Conservation (phyloP, 2,888 invertebrate genomes). For the Cephus pulcher region DNA sequence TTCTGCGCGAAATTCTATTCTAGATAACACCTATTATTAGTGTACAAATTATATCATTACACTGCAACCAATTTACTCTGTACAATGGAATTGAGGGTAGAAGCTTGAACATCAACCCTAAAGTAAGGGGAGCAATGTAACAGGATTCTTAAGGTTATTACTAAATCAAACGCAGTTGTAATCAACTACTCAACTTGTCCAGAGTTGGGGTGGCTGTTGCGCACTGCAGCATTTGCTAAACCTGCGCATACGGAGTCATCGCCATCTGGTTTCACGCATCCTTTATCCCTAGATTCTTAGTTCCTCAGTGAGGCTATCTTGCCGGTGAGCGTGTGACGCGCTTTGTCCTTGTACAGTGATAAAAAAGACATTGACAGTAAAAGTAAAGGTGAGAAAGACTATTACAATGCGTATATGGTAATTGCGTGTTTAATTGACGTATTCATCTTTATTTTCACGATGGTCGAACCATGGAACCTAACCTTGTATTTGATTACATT, state of each 20-base stretch:
- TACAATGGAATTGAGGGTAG: background rate
- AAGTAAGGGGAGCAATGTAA: background rate
- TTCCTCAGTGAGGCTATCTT: background rate
- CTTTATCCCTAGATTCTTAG: background rate
- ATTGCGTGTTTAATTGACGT: background rate
- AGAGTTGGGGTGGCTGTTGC: slow-evolving; percentile 31
- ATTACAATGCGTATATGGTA: background rate
- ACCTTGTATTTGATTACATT: background rate
- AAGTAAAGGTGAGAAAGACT: background rate
- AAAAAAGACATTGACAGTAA: background rate
- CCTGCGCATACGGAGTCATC: slow-evolving; percentile 1
- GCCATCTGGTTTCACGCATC: background rate
- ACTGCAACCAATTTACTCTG: too few species aligned
- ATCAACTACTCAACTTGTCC: background rate
- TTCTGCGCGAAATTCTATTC: background rate
- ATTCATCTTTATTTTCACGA: background rate
- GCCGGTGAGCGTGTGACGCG: background rate
- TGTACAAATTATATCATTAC: background rate
- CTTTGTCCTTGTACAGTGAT: background rate
- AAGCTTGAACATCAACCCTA: background rate
- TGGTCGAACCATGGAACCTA: background rate
- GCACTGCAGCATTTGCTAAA: slow-evolving; percentile 40
- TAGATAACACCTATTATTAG: background rate
- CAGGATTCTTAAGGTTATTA: background rate
- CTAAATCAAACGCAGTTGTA: background rate